Base-by-base conservation (phyloP, 2,888 invertebrate species). In the Watsonalla binaria region DNA sequence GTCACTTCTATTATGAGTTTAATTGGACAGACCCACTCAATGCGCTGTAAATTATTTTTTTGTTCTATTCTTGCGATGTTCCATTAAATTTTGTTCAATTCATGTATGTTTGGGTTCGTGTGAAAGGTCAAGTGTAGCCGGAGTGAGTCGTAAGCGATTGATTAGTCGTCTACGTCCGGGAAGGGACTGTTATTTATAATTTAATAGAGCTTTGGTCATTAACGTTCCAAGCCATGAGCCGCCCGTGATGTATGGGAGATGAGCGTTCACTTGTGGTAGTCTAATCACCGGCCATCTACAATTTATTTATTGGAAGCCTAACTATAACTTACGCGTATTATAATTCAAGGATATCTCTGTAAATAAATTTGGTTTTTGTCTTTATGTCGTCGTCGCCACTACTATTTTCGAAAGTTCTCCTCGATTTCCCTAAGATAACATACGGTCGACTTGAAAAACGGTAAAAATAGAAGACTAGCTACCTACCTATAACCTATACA, bases 1-100 rank as follows among this genome's bases (percentile, higher is more conserved):
- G 42, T 42, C 42, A 42, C 42, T 42, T 54, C 47, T 15, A 45
- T 48, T 37, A 37, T 52, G 42, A 11, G 42, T 56, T 58, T 50
- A 37, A 37, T 37, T 37, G 37, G 37, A 37, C 37, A 37, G 37
- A 37, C 37, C 37, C 37, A 37, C 37, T 37, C 37, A 42, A 42
- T 42, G 5, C 42, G 33, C 42, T 11, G 42, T 42, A 42, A 8
- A 42, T 42, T 24, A 11, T 11, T 42, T 42, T 42, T 42, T 42
- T 42, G 42, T 42, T 42, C 8, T 11, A 42, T 42, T 42, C 42
- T 42, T 42, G 34, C 14, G 0, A 42, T 42, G 0, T 8, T 35
- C 6, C 47, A 46, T 42, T 47, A 46, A 42, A 42, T 42, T 4
- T 11, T 42, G 8, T 11, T 11, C 37, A 37, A 37, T 37, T 8